Evolutionary conservation across 2,113 vertebrate genomes (phyloP).

Genomic region (Melanerpes aurifrons): DNA sequence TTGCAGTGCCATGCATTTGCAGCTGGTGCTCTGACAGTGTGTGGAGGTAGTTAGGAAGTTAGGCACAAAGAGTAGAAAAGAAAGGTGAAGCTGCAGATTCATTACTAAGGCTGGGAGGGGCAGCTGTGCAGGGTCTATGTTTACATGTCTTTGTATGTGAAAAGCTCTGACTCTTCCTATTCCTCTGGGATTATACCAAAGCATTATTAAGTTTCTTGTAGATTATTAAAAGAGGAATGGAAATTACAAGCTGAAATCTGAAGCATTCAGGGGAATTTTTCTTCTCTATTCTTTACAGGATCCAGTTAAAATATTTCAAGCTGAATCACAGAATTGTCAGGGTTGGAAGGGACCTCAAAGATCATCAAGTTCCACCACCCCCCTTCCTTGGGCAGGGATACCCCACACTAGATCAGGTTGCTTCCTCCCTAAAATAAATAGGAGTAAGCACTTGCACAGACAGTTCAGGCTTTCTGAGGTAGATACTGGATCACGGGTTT

Average conservation of each 20-base stretch:
- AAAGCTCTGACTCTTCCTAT: background rate
- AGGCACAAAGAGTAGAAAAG: background rate
- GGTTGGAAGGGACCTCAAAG: no score
- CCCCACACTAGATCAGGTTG: background rate
- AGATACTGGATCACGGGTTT: background rate
- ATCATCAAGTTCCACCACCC: no score
- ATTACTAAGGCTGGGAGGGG: background rate
- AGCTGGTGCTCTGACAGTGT: fast-evolving
- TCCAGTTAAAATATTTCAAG: background rate
- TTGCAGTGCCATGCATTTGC: fast-evolving
- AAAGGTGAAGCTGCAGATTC: background rate
- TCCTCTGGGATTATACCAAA: background rate
- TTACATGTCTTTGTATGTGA: fast-evolving
- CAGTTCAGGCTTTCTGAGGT: background rate
- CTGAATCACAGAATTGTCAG: background rate
- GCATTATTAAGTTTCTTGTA: background rate
- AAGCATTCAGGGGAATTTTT: background rate
- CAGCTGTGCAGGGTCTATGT: fast-evolving
- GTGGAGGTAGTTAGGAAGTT: background rate
- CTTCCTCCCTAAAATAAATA: background rate
- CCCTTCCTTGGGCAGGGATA: no score
- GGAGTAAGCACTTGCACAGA: background rate
- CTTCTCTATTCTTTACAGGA: background rate
- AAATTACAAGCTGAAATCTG: background rate
- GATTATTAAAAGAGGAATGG: background rate